Conservation (phyloP, 2,113 vertebrate genomes). For the Sterrhoptilus dennistouni region DNA sequence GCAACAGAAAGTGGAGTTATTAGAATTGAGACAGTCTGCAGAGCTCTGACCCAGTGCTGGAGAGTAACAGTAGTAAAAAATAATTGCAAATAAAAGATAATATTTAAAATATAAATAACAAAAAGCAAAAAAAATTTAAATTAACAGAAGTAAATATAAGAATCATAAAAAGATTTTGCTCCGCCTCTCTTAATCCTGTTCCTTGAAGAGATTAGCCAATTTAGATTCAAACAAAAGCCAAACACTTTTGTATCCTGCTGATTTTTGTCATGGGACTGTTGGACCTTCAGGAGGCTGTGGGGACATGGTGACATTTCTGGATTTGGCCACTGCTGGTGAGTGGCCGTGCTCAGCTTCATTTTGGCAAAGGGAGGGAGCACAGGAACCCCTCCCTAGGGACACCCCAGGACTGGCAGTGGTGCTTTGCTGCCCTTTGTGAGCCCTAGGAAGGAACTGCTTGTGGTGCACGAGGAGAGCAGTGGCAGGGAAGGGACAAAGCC, state of each 20-base stretch:
- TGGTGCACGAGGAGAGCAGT: not conserved
- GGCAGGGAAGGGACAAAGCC: constrained; percentile 33
- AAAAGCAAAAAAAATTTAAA: not conserved
- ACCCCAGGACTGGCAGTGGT: not conserved
- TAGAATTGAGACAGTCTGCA: not conserved
- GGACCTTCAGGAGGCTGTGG: not conserved
- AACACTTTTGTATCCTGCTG: not conserved
- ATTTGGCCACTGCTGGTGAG: not conserved
- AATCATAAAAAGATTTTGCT: not conserved
- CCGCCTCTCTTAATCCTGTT: not conserved
- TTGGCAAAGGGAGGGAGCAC: not conserved
- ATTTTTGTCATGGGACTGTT: not conserved
- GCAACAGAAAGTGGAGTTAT: not conserved
- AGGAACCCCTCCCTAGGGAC: not conserved
- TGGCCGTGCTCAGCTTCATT: not conserved
- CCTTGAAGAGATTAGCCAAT: not conserved
- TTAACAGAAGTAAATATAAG: not conserved
- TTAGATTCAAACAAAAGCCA: not conserved
- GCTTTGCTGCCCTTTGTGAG: not conserved
- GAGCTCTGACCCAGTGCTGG: not conserved
- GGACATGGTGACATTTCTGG: not conserved
- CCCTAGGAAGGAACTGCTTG: not conserved
- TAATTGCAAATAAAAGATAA: not conserved
- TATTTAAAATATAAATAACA: not conserved
- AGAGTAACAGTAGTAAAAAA: not conserved